phyloP scores from a whole-genome alignment of 2,113 vertebrate genomes.

The Halichoerus grypus region DNA sequence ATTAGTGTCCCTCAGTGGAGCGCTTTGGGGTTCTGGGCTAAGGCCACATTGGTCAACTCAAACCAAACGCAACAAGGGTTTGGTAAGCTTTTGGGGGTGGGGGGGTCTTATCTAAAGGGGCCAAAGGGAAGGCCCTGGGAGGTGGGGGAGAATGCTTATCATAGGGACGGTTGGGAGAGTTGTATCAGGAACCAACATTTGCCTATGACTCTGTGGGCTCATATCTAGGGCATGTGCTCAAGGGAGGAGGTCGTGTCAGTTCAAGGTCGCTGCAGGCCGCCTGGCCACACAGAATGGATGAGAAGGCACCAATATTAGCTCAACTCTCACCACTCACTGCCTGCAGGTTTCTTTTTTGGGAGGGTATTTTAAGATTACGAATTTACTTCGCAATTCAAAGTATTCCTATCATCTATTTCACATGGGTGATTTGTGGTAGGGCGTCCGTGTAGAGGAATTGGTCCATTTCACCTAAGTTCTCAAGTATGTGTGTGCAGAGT shows the following conservation, averaged over 20 bases:
- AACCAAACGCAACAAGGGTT: not conserved
- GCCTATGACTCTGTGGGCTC: not conserved
- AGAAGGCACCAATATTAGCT: not conserved
- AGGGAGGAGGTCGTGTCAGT: not conserved
- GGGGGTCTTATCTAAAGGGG: not conserved
- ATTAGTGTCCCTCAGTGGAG: not conserved
- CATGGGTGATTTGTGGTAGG: not conserved
- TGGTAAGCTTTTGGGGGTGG: not conserved
- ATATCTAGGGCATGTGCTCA: not conserved
- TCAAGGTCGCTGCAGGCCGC: not conserved
- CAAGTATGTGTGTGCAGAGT: not conserved
- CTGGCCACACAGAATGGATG: not conserved
- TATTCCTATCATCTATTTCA: not conserved
- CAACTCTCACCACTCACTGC: not conserved
- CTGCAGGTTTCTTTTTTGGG: not conserved
- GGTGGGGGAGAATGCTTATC: not conserved
- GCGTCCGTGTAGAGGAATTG: not conserved
- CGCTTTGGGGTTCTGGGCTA: not conserved
- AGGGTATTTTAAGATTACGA: not conserved
- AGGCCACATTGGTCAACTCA: not conserved
- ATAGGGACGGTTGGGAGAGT: not conserved
- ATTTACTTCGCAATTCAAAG: not conserved
- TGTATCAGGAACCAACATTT: not conserved
- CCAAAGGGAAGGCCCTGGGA: not conserved
- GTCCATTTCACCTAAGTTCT: not conserved